Evolutionary conservation across 2,113 vertebrate species (phyloP), one percentile per base, ranked within the genome.

Genomic region (Morphnarchus princeps): DNA sequence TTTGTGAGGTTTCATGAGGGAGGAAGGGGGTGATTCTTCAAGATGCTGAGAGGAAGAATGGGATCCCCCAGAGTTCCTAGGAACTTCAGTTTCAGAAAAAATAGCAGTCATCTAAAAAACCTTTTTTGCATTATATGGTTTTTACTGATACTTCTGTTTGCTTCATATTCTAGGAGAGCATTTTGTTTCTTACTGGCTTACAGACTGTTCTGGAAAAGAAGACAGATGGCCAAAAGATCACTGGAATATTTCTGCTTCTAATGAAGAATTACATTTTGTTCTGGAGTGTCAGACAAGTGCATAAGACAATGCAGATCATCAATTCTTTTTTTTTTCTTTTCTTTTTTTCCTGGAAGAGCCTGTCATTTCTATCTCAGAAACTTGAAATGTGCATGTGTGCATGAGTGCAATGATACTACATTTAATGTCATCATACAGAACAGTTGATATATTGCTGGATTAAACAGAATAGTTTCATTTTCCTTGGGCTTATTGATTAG

Each of bases 81-180:
- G 15, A 57, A 34, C 6, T 76, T 66, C 17, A 32, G n/a, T 89
- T 88, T 84, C 36, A 72, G 16, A 91, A 87, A 87, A 65, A 62
- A 52, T 7, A 54, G 3, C 12, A 40, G 7, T 38, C 2, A 38
- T 45, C 20, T 66, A 10, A 63, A 83, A 65, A 22, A 0, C 0
- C 1, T 42, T 89, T 49, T 7, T 40, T 80, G 4, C 3, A 9
- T 58, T 69, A 8, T 74, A 15, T 67, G 6, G 1, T 73, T 83
- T 92, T 93, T 87, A 73, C 24, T 85, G 28, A 82, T 89, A 54
- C 38, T 90, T 91, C n/a, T 90, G 9, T 96, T 95, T 96, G 22
- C 20, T 94, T 96, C 15, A 9, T 77, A 16, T 97, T 95, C 73
- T 79, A 96, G 96, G 96, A 76, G 13, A 49, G 1, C 4, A 42